Percentiles rank a stretch among this genome's conserved stretches.
Evolutionary conservation across 2,113 vertebrate species (phyloP).

Genomic region (Ceyx cyanopectus): DNA sequence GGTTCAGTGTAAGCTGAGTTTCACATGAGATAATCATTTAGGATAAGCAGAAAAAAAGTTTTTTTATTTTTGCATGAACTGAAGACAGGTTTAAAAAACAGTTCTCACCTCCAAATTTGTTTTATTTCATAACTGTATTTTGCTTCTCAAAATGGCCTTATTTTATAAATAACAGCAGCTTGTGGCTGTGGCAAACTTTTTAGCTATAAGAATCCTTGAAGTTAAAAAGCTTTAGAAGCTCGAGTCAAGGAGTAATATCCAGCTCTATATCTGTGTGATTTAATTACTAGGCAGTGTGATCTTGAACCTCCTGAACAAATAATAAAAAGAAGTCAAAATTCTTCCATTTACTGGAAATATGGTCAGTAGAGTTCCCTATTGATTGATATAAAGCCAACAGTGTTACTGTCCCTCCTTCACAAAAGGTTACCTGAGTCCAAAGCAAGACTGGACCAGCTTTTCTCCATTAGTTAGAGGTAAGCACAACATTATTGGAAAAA

Average conservation of each 20-base stretch:
- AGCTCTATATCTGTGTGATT: not conserved
- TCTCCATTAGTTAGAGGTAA: not conserved
- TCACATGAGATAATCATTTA: not conserved
- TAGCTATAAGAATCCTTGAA: not conserved
- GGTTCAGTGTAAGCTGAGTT: not conserved
- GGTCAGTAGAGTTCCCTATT: not conserved
- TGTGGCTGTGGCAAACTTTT: not conserved
- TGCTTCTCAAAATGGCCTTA: not conserved
- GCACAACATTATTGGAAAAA: not conserved
- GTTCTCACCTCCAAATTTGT: not conserved
- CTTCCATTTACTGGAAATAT: not conserved
- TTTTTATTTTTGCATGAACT: not conserved
- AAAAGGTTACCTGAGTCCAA: not conserved
- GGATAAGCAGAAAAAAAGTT: not conserved
- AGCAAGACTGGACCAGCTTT: not conserved
- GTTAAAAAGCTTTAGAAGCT: not conserved
- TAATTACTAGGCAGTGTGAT: not conserved
- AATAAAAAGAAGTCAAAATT: not conserved
- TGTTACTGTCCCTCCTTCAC: not conserved
- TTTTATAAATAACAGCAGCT: not conserved
- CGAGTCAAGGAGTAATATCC: not conserved
- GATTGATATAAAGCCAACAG: not conserved
- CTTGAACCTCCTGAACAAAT: not conserved
- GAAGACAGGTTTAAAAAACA: not conserved
- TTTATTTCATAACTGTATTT: not conserved